These are phyloP conservation scores for Mactra quadrangularis DNA, from an alignment of 1,140 invertebrate genomes.

Conservation along the genomic window DNA sequence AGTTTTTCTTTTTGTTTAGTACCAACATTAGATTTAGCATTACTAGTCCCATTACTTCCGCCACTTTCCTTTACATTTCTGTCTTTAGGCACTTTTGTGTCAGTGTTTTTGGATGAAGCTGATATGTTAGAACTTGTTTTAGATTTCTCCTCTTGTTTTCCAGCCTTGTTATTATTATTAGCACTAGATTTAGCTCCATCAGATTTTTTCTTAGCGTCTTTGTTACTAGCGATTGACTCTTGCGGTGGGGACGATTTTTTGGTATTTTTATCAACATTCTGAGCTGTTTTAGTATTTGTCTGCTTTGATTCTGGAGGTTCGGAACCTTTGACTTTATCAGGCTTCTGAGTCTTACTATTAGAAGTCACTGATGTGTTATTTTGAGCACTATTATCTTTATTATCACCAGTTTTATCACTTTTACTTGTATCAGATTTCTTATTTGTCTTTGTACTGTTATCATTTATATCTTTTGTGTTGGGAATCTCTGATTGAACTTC, in stretches of 20 bases:
- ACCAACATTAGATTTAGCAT: neutral
- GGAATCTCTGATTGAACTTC: neutral
- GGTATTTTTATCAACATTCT: slow-evolving; percentile 10
- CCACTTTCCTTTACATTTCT: neutral
- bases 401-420: neutral
- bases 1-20: slow-evolving; percentile 38
- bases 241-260: slow-evolving; percentile 7
- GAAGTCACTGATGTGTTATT: neutral
- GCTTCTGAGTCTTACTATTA: neutral
- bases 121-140: neutral
- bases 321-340: neutral
- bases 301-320: neutral
- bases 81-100: slow-evolving; percentile 37
- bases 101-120: neutral
- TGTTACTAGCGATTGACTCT: slow-evolving; percentile 1
- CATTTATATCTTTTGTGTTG: slow-evolving; percentile 11
- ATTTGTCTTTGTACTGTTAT: slow-evolving; percentile 15
- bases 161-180: slow-evolving; percentile 9
- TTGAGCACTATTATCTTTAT: slow-evolving; percentile 30
- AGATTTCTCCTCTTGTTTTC: neutral
- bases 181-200: neutral
- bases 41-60: neutral
- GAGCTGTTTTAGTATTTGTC: too few relatives aligned
- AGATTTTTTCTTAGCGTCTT: neutral
- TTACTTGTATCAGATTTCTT: neutral